These are phyloP conservation scores for Heliangelus exortis DNA, from an alignment of 2,797 vertebrate genomes.

Conservation along the genomic window DNA sequence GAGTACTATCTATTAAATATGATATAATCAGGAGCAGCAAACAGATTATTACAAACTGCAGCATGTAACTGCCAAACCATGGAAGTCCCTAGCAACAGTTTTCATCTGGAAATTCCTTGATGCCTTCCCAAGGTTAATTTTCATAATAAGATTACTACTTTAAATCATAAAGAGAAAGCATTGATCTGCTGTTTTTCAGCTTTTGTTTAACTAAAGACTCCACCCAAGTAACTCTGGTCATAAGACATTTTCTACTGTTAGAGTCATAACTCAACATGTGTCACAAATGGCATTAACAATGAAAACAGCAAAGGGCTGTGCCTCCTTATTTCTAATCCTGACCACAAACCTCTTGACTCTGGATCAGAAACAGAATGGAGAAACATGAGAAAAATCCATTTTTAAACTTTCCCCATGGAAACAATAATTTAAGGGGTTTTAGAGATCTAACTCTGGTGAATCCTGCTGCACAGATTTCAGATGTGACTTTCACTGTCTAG, in stretches of 20 bases:
- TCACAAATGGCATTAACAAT: constrained; percentile 32
- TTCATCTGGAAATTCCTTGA: constrained; percentile 3
- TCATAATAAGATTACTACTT: constrained; percentile 33
- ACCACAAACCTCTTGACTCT: constrained; percentile 25
- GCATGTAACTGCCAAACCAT: not conserved
- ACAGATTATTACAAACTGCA: not conserved
- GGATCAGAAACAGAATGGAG: not conserved
- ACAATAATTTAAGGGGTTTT: not conserved
- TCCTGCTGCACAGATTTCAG: not conserved
- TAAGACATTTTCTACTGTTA: constrained; percentile 53
- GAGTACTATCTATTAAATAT: constrained; percentile 8
- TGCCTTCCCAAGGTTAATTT: constrained; percentile 24
- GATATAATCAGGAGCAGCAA: not conserved
- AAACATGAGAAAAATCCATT: constrained; percentile 33
- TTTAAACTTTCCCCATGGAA: constrained; percentile 17
- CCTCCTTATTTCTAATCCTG: constrained; percentile 34
- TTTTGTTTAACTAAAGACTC: constrained; percentile 48
- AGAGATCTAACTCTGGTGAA: not conserved
- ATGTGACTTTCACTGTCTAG: not conserved
- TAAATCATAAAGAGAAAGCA: constrained; percentile 12
- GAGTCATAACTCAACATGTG: constrained; percentile 56
- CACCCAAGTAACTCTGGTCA: constrained; percentile 44
- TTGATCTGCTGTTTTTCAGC: constrained; percentile 11
- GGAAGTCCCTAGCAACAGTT: not conserved
- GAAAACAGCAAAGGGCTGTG: constrained; percentile 2